Percentiles rank a stretch among this genome's conserved stretches.
phyloP scores from a whole-genome alignment of 23 tunicate genomes.

The Corella eumyota region DNA sequence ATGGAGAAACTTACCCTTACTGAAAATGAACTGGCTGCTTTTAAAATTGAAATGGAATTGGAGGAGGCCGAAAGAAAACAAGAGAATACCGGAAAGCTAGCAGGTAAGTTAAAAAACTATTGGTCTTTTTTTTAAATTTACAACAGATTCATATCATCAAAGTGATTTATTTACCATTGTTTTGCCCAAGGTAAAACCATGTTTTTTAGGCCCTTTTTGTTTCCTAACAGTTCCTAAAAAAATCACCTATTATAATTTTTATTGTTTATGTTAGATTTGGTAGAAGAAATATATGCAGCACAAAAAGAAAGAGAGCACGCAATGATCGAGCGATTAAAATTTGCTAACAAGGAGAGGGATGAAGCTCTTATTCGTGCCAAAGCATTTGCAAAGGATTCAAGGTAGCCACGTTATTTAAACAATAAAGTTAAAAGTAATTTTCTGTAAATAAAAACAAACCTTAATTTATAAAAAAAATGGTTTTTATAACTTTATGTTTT shows the following conservation, averaged over 20 bases:
- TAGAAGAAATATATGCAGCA: constrained; percentile 54
- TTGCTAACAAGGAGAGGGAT: constrained; percentile 64
- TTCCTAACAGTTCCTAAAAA: no score
- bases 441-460: no score
- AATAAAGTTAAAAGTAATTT: no score
- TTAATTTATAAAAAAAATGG: no score
- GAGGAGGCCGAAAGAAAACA: constrained; percentile 2
- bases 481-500: no score
- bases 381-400: constrained; percentile 23
- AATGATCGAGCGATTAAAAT: constrained; percentile 36
- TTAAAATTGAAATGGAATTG: constrained; percentile 16
- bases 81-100: constrained; percentile 13
- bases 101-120: constrained; percentile 7
- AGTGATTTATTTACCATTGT: no score
- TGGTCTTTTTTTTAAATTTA: no score
- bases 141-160: no score
- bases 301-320: constrained; percentile 67
- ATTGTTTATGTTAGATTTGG: no score
- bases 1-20: constrained; percentile 5
- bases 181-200: no score
- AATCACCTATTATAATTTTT: no score
- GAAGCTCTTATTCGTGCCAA: constrained; percentile 68
- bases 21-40: constrained; percentile 24
- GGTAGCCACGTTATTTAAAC: constrained; percentile 3
- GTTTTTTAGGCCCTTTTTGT: no score